Base-by-base conservation (phyloP, 2,113 vertebrate species). In the Mustela lutreola region DNA sequence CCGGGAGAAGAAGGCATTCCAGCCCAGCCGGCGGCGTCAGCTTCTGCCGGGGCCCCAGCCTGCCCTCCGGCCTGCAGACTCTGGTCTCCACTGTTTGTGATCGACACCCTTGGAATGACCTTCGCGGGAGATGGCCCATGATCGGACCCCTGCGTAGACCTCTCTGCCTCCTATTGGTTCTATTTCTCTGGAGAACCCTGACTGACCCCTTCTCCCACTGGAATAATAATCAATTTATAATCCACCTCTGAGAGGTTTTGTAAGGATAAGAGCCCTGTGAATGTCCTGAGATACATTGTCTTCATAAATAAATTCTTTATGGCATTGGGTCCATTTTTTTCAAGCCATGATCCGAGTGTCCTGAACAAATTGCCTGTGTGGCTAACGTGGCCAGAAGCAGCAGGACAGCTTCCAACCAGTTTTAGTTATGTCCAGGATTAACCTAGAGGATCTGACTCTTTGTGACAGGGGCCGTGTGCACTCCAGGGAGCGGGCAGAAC, bases 401-500 rank as follows among this genome's bases (percentile, higher is more conserved):
- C 21, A 28, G 15, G 67, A 19, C n/a, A 58, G 45, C 6, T 21
- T 62, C 58, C 11, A 60, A 10, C 28, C 4, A 1, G 39, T 26
- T 15, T 70, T 22, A 42, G 2, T 18, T 22, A 39, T 60, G 28
- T 58, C 31, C 65, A 84, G 50, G 31, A 42, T 15, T 36, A 26
- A 33, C 22, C 4, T 31, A 11, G 18, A 33, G n/a, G 26, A 19
- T 11, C 28, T 22, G 28, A 36, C 31, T 53, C 10, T 3, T 2
- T 4, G 16, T 4, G 18, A 5, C 1, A 7, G 58, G 6, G 2
- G 7, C 31, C 31, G 16, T 3, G 26, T 19, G 62, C n/a, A 53
- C 31, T 8, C 4, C 2, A 0, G 3, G 24, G 14, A 14, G 22
- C 31, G 26, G 53, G 15, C 6, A 48, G 89, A 45, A 26, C 11